Evolutionary conservation across 2,888 invertebrate genomes (phyloP).

Genomic region (Caprella mutica): DNA sequence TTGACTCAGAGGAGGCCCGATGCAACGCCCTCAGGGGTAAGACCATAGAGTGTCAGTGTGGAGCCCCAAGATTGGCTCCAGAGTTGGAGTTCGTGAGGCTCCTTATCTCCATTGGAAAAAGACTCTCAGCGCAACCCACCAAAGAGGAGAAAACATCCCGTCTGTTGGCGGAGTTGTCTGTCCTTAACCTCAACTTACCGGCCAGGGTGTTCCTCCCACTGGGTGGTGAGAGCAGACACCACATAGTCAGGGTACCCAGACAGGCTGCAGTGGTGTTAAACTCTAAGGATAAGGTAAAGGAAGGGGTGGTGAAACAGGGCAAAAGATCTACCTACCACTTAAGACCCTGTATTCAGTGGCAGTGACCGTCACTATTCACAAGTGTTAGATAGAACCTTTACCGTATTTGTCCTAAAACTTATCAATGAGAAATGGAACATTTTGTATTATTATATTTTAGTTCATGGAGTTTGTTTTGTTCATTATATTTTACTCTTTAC

Average conservation of each 20-base stretch:
- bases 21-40: conserved; percentile 65
- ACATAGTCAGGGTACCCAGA: conserved; percentile 90
- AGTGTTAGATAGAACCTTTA: too few relatives aligned
- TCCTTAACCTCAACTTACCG: conserved; percentile 90
- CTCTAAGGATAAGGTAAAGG: conserved; percentile 90
- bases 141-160: conserved; percentile 87
- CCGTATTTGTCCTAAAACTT: too few relatives aligned
- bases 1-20: conserved; percentile 67
- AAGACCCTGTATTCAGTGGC: too few relatives aligned
- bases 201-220: conserved; percentile 96
- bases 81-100: conserved; percentile 67
- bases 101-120: conserved; percentile 73
- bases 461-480: conserved; percentile 4
- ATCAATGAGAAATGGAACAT: too few relatives aligned
- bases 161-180: conserved; percentile 80
- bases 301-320: too few relatives aligned
- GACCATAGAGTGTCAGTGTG: conserved; percentile 64
- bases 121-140: conserved; percentile 65
- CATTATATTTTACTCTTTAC: neutral
- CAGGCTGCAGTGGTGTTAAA: conserved; percentile 96
- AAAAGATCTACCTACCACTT: too few relatives aligned
- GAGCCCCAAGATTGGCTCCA: conserved; percentile 67
- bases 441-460: conserved; percentile 1
- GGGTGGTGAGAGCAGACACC: conserved; percentile 61
- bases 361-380: too few relatives aligned